These are phyloP conservation scores for Araneus ventricosus DNA, from an alignment of 1,140 invertebrate species.

Conservation along the genomic window DNA sequence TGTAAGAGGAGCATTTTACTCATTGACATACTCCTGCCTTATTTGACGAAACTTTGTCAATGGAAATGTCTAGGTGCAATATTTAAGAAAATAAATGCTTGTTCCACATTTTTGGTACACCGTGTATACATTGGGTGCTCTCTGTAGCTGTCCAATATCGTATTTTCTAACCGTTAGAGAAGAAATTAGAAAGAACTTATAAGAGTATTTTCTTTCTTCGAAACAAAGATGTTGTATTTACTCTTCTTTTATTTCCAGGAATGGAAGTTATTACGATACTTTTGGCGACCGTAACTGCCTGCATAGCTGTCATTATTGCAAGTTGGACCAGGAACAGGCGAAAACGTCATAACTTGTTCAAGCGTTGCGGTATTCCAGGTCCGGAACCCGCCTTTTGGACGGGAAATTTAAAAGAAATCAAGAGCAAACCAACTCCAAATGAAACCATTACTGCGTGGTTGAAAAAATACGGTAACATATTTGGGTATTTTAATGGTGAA, in stretches of 20 bases:
- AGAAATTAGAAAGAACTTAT: too few relatives aligned
- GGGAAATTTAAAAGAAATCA: constrained; percentile 78
- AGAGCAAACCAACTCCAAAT: constrained; percentile 72
- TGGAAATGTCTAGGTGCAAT: too few relatives aligned
- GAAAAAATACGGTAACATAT: constrained; percentile 79
- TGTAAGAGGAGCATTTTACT: too few relatives aligned
- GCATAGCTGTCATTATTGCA: background rate
- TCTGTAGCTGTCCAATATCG: too few relatives aligned
- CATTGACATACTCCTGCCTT: too few relatives aligned
- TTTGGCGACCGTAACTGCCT: background rate
- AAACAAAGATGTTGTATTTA: too few relatives aligned
- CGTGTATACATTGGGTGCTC: too few relatives aligned
- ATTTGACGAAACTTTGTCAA: too few relatives aligned
- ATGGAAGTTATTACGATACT: background rate
- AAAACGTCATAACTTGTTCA: background rate
- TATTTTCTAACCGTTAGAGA: too few relatives aligned
- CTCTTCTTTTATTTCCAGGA: background rate
- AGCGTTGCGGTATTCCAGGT: constrained; percentile 77
- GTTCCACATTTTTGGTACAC: too few relatives aligned
- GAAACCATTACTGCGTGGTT: constrained; percentile 79
- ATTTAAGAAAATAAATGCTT: too few relatives aligned
- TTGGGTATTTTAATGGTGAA: constrained; percentile 79
- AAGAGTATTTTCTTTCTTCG: too few relatives aligned
- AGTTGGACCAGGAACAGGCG: background rate
- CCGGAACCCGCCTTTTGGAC: constrained; percentile 78